Percentiles rank a stretch among this genome's conserved stretches.
Conservation (phyloP, 92 coral and sea anemone species). For the Actinostola sp. region DNA sequence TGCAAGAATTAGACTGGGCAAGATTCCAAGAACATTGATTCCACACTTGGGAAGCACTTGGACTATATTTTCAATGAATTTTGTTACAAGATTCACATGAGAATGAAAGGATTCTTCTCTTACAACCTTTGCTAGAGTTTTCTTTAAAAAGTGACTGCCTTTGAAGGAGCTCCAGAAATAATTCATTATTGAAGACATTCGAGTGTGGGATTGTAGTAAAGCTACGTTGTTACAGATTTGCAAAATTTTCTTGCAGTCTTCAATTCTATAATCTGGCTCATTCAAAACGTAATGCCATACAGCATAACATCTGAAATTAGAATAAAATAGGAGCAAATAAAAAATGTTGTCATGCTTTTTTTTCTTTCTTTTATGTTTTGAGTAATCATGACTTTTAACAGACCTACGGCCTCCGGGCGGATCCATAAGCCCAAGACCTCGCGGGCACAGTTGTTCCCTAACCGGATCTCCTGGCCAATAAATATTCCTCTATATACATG, state of each 20-base stretch:
- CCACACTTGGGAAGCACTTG: conserved; percentile 15
- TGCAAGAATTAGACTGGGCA: not conserved
- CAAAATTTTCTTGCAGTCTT: conserved; percentile 11
- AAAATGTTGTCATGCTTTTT: not conserved
- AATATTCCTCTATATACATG: too few species aligned
- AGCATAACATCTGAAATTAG: conserved; percentile 20
- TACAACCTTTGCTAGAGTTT: not conserved
- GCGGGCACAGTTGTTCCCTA: too few species aligned
- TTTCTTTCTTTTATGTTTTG: not conserved
- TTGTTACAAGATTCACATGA: conserved; percentile 4
- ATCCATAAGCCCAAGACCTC: too few species aligned
- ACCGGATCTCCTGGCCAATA: too few species aligned
- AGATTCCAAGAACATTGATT: not conserved
- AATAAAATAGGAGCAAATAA: not conserved
- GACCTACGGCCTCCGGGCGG: too few species aligned
- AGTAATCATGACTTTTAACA: too few species aligned
- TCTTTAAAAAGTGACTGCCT: conserved; percentile 11
- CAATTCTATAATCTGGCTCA: not conserved
- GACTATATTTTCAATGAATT: conserved; percentile 7
- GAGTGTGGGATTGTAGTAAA: not conserved
- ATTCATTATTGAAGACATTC: conserved; percentile 4
- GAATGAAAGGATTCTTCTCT: not conserved
- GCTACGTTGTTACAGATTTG: conserved; percentile 5
- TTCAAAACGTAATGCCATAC: conserved; percentile 24
- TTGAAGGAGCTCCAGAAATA: conserved; percentile 20